phyloP scores from a whole-genome alignment of 1,140 invertebrate genomes.

The Oryctes rhinoceros region DNA sequence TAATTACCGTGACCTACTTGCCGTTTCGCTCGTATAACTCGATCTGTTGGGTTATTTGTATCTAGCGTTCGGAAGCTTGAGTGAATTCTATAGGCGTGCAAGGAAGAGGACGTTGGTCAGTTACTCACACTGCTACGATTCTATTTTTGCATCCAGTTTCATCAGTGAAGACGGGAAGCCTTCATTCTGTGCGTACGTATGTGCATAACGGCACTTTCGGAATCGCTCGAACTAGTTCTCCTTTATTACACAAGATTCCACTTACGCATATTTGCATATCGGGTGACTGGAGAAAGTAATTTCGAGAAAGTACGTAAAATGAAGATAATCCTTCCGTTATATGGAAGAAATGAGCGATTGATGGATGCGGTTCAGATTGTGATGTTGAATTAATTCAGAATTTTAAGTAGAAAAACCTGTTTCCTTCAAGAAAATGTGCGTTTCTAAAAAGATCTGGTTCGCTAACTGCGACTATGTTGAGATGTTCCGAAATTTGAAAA shows the following conservation, averaged over 20 bases:
- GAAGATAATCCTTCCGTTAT: too few species aligned
- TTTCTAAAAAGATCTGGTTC: too few species aligned
- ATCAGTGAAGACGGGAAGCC: background rate
- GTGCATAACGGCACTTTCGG: background rate
- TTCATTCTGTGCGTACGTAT: background rate
- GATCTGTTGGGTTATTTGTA: background rate
- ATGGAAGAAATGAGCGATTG: too few species aligned
- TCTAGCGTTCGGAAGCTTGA: background rate
- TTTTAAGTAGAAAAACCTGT: too few species aligned
- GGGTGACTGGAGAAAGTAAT: background rate
- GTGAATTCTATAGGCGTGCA: background rate
- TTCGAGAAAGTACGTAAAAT: background rate
- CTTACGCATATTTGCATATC: background rate
- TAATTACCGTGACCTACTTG: slow-evolving; percentile 17
- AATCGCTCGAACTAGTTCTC: background rate
- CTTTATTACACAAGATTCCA: background rate
- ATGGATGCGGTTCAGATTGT: too few species aligned
- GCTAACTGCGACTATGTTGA: too few species aligned
- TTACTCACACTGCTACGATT: background rate
- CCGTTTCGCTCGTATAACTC: background rate
- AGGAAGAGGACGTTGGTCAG: background rate
- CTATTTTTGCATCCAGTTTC: background rate
- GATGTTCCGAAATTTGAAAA: too few species aligned
- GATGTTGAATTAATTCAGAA: too few species aligned
- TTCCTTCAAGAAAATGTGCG: too few species aligned